phyloP scores from a whole-genome alignment of 2,888 invertebrate species.

The Phalera bucephala region DNA sequence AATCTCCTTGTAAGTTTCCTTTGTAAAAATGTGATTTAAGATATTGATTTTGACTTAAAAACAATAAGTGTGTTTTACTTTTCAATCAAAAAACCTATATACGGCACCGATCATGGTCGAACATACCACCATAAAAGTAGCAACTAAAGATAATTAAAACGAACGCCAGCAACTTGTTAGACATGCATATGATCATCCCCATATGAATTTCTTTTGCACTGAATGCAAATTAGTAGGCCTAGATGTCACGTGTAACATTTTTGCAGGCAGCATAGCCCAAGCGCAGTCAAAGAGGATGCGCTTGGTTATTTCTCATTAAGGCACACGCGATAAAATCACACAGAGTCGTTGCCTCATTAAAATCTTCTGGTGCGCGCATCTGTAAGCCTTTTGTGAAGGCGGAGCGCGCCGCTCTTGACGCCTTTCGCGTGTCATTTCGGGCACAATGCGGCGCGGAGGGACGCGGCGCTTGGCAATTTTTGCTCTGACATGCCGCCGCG shows the following conservation, averaged over 20 bases:
- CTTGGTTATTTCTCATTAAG: constrained; percentile 82
- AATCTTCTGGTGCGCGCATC: constrained; percentile 82
- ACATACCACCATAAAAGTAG: too few relatives aligned
- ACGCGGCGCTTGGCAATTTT: constrained; percentile 63
- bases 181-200: constrained; percentile 14
- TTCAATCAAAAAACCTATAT: too few relatives aligned
- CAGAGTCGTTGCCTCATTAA: constrained; percentile 83
- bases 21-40: too few relatives aligned
- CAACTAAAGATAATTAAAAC: constrained; percentile 10
- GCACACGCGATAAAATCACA: constrained; percentile 81
- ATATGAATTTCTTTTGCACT: constrained; percentile 14
- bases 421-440: constrained; percentile 81
- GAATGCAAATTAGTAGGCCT: constrained; percentile 39
- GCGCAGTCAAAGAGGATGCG: constrained; percentile 77
- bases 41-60: too few relatives aligned
- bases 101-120: too few relatives aligned
- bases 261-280: constrained; percentile 55
- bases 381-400: constrained; percentile 81
- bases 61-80: too few relatives aligned
- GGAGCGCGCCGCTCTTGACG: constrained; percentile 72
- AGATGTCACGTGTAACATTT: constrained; percentile 60
- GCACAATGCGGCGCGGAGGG: constrained; percentile 69
- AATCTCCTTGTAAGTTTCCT: too few relatives aligned
- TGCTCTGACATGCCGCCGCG: constrained; percentile 57
- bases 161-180: not conserved